Conservation (phyloP, 2,113 vertebrate genomes). For the Xiphophorus maculatus region DNA sequence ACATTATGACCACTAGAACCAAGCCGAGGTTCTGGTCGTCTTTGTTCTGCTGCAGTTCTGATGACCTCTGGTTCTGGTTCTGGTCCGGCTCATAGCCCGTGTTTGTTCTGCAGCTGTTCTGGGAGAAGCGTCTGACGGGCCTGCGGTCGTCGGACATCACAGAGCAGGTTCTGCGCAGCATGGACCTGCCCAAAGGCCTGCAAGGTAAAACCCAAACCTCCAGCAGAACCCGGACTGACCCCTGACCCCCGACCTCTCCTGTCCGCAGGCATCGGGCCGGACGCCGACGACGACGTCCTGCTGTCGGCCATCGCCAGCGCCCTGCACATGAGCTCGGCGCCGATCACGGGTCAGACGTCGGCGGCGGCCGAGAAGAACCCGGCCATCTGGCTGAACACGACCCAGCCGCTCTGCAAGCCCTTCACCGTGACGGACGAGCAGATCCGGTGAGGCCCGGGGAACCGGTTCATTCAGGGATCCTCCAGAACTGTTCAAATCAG, state of each 20-base stretch:
- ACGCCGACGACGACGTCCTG: slow-evolving; percentile 85
- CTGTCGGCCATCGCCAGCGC: slow-evolving; percentile 91
- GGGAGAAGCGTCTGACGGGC: slow-evolving; percentile 91
- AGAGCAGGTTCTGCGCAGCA: slow-evolving; percentile 86
- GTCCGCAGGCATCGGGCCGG: slow-evolving; percentile 85
- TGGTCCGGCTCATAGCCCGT: background rate
- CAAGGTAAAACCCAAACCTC: slow-evolving; percentile 80
- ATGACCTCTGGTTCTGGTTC: too few species aligned
- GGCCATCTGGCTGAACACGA: slow-evolving; percentile 89
- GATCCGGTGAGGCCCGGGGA: slow-evolving; percentile 81
- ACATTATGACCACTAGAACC: too few species aligned
- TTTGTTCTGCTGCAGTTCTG: too few species aligned
- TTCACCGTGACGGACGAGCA: slow-evolving; percentile 93
- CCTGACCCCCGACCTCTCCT: slow-evolving; percentile 15
- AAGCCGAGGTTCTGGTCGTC: too few species aligned
- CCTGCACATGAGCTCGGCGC: slow-evolving; percentile 89
- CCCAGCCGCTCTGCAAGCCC: slow-evolving; percentile 90
- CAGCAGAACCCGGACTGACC: background rate
- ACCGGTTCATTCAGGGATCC: too few species aligned
- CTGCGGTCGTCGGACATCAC: slow-evolving; percentile 87
- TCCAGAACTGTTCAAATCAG: too few species aligned
- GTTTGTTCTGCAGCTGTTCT: slow-evolving; percentile 84
- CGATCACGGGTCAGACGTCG: slow-evolving; percentile 90
- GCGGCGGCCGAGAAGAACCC: slow-evolving; percentile 92
- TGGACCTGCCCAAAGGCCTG: slow-evolving; percentile 91